These are phyloP conservation scores for Eremophila alpestris DNA, from an alignment of 2,797 vertebrate species.

Conservation along the genomic window DNA sequence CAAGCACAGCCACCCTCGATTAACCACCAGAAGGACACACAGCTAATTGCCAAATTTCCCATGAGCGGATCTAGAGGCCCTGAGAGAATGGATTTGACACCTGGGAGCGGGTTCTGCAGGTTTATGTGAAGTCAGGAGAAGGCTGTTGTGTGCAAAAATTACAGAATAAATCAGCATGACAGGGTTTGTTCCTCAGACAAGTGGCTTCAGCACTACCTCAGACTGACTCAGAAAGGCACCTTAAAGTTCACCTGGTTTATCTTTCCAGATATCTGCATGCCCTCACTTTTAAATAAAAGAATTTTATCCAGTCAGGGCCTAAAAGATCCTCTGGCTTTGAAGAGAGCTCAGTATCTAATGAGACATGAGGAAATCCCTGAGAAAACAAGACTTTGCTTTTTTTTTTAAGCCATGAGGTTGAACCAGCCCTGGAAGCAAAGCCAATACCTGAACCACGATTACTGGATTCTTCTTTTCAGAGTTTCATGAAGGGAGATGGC, in stretches of 20 bases:
- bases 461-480: not conserved
- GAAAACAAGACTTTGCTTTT: not conserved
- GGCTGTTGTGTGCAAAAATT: not conserved
- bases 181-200: not conserved
- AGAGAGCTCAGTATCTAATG: not conserved
- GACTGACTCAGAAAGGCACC: not conserved
- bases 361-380: not conserved
- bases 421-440: not conserved
- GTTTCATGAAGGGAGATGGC: not conserved
- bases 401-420: not conserved
- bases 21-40: not conserved
- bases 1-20: not conserved
- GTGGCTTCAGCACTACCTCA: not conserved
- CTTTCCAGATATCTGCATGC: not conserved
- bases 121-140: not conserved
- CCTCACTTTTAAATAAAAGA: not conserved
- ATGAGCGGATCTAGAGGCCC: not conserved
- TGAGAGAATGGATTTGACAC: not conserved
- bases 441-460: not conserved
- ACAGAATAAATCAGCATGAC: not conserved
- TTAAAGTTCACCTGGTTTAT: not conserved
- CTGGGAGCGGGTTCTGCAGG: conserved; percentile 13
- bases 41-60: conserved; percentile 15
- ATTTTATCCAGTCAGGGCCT: not conserved
- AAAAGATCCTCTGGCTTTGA: not conserved